Percentiles rank a stretch among this genome's conserved stretches.
Conservation (phyloP, 1,140 invertebrate genomes). For the Brachionus koreanus region DNA sequence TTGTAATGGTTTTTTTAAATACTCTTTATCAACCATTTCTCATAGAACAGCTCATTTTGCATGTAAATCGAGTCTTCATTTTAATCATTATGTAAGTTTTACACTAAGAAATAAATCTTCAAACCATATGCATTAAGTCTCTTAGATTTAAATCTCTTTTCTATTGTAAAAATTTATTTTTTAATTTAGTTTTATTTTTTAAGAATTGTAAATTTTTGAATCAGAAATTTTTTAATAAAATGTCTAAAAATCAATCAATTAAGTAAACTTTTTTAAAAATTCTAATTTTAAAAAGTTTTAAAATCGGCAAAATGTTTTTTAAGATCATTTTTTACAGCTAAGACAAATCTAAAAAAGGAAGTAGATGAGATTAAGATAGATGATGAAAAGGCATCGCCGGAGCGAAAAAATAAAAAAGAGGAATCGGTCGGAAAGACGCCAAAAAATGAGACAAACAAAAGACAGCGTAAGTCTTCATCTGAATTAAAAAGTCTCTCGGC, state of each 20-base stretch:
- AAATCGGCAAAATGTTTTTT: neutral
- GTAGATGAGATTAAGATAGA: neutral
- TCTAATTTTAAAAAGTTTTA: neutral
- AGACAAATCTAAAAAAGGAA: constrained; percentile 24
- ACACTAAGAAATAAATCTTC: neutral
- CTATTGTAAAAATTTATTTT: neutral
- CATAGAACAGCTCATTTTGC: neutral
- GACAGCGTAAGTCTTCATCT: constrained; percentile 33
- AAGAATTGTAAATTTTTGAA: constrained; percentile 33
- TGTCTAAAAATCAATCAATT: constrained; percentile 44
- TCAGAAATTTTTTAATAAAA: neutral
- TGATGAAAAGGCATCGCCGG: neutral
- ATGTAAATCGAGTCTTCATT: neutral
- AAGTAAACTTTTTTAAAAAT: neutral
- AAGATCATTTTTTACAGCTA: constrained; percentile 32
- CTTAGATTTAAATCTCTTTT: neutral
- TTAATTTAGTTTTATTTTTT: neutral
- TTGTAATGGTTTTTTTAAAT: neutral
- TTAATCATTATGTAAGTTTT: neutral
- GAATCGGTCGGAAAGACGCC: neutral
- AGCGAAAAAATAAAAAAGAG: neutral
- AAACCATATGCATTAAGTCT: neutral
- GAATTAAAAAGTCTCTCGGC: constrained; percentile 29
- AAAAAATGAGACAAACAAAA: neutral
- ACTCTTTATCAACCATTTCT: neutral